Base-by-base conservation (phyloP, 2,797 vertebrate genomes). In the Chloroceryle amazona region DNA sequence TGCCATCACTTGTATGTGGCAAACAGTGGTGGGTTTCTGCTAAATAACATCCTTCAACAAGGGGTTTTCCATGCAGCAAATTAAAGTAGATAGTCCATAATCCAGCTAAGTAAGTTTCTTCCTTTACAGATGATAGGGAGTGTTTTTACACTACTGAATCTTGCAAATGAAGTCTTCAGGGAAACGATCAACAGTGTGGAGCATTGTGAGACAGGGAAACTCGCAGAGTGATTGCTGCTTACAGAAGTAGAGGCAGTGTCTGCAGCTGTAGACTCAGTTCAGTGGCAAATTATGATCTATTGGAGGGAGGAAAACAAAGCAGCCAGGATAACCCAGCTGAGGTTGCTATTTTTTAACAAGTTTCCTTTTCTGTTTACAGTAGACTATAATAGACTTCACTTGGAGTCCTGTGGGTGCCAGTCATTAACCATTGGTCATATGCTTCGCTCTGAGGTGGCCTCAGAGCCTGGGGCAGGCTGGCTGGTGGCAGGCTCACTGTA, bases 91-190 rank as follows among this genome's bases (percentile, higher is more conserved):
- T 26, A 42, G 20, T 16, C 7, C 3, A 1, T 68, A 85, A 91
- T 90, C 41, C 55, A 71, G 44, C 75, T 71, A 67, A 90, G 74
- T 39, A 85, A 91, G 39, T 17, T 13, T 51, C 55, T 91, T 93
- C 85, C 78, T 72, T 93, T 76, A 70, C 74, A 81, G 66, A 41
- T 58, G 75, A 93, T 41, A 68, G 46, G 23, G 37, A 29, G 68
- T 78, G 81, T 68, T 95, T 91, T 94, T 63, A 87, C 76, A n/a
- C 65, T 78, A 55, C 37, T 95, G 89, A 80, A 58, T 86, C 54
- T 90, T 90, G 80, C 76, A 95, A 93, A 91, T 90, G 65, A 96
- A 90, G 72, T 92, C 88, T 94, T 95, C 76, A 47, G 93, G 83
- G 86, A 95, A 89, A 81, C 57, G 86, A 91, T 95, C 63, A 91